Conservation (phyloP, 1,140 invertebrate species). For the Sipha flava region DNA sequence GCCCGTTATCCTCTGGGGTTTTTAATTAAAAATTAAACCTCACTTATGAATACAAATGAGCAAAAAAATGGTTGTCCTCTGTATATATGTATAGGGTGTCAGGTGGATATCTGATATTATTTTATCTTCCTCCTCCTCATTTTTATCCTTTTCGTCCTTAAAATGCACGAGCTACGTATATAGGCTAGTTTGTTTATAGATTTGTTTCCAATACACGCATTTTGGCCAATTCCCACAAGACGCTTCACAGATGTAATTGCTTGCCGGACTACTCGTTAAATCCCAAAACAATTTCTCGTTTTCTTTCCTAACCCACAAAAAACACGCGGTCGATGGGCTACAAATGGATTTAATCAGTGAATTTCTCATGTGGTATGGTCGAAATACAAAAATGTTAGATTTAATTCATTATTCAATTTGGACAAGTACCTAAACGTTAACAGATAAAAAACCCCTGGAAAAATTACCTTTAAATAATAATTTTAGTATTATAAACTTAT, state of each 20-base stretch:
- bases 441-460: too few species aligned
- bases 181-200: background rate
- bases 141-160: background rate
- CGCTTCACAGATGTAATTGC: constrained; percentile 1
- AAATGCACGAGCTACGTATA: background rate
- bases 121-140: too few species aligned
- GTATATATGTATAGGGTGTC: background rate
- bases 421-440: too few species aligned
- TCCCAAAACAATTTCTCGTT: constrained; percentile 29
- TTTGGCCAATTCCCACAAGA: constrained; percentile 23
- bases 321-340: background rate
- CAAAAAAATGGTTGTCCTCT: background rate
- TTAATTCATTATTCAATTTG: background rate
- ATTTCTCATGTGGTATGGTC: background rate
- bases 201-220: constrained; percentile 1
- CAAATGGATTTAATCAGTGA: constrained; percentile 8
- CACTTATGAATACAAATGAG: constrained; percentile 4
- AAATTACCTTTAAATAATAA: too few species aligned
- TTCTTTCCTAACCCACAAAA: background rate
- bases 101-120: background rate
- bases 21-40: constrained; percentile 21
- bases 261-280: background rate
- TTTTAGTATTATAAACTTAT: too few species aligned
- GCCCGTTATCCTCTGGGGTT: background rate
- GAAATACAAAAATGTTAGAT: background rate